phyloP scores from a whole-genome alignment of 1,140 invertebrate species.

The Cyclina sinensis region DNA sequence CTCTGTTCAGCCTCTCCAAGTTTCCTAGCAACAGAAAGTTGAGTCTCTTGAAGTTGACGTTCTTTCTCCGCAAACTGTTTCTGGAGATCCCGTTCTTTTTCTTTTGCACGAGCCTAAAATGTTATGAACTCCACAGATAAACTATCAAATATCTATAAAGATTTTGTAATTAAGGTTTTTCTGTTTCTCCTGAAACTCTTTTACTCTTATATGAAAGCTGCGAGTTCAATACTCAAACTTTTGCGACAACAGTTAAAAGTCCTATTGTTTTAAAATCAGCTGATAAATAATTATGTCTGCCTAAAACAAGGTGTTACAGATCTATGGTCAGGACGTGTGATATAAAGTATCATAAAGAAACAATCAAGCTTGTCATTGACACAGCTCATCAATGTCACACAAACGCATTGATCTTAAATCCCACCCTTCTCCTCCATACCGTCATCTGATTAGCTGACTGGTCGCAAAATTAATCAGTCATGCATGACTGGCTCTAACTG shows the following conservation, averaged over 20 bases:
- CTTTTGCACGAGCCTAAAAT: conserved; percentile 85
- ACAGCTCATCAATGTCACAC: conserved; percentile 60
- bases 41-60: conserved; percentile 85
- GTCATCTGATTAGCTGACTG: conserved; percentile 66
- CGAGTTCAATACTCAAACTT: not conserved
- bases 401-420: conserved; percentile 70
- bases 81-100: conserved; percentile 87
- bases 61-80: conserved; percentile 86
- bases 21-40: conserved; percentile 85
- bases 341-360: conserved; percentile 66
- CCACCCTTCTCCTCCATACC: conserved; percentile 64
- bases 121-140: conserved; percentile 42
- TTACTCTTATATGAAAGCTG: not conserved
- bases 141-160: conserved; percentile 2
- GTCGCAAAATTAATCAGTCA: conserved; percentile 68
- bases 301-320: conserved; percentile 55
- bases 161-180: conserved; percentile 20
- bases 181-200: not conserved
- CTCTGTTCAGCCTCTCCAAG: conserved; percentile 87
- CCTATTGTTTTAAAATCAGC: not conserved
- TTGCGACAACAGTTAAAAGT: not conserved
- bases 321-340: conserved; percentile 34
- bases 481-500: conserved; percentile 64
- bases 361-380: conserved; percentile 64
- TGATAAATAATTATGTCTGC: conserved; percentile 13